Conservation (phyloP, 30 jellyfish, hydroid and myxozoan species). For the Haliclystus octoradiatus region DNA sequence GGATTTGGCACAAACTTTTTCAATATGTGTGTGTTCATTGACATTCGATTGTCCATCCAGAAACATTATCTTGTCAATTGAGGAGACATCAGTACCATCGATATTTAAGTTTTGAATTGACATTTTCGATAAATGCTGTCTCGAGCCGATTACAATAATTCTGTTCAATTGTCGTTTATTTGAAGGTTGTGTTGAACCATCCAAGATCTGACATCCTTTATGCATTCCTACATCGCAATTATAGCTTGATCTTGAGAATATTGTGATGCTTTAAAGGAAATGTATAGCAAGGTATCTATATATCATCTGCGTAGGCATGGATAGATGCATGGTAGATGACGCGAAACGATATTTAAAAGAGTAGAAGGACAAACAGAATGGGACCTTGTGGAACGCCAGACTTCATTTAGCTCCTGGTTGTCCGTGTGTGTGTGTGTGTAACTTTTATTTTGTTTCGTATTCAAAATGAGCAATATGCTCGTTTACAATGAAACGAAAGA, state of each 20-base stretch:
- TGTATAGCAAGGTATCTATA: conserved; percentile 27
- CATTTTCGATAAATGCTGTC: conserved; percentile 38
- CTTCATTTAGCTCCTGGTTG: conserved; percentile 5
- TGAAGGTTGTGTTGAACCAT: conserved; percentile 10
- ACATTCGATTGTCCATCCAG: conserved; percentile 8
- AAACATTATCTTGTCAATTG: conserved; percentile 26
- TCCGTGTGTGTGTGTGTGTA: no score
- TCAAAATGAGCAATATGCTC: no score
- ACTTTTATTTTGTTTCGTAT: no score
- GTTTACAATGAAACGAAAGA: no score
- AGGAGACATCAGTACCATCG: conserved; percentile 26
- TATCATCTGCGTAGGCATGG: conserved; percentile 34
- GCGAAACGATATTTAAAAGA: conserved; percentile 6
- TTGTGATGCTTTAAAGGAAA: conserved; percentile 17
- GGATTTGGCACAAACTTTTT: conserved; percentile 11
- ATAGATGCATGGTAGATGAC: conserved; percentile 25
- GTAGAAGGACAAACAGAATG: background rate
- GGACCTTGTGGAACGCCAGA: background rate
- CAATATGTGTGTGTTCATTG: conserved; percentile 28
- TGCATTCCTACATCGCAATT: conserved; percentile 20
- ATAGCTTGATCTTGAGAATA: conserved; percentile 3
- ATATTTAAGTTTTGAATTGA: conserved; percentile 20
- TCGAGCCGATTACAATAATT: conserved; percentile 23
- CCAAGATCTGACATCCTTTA: conserved; percentile 15
- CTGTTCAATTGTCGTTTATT: conserved; percentile 9